Base-by-base conservation (phyloP, 2,797 vertebrate genomes). In the Pseudocheirus occidentalis region DNA sequence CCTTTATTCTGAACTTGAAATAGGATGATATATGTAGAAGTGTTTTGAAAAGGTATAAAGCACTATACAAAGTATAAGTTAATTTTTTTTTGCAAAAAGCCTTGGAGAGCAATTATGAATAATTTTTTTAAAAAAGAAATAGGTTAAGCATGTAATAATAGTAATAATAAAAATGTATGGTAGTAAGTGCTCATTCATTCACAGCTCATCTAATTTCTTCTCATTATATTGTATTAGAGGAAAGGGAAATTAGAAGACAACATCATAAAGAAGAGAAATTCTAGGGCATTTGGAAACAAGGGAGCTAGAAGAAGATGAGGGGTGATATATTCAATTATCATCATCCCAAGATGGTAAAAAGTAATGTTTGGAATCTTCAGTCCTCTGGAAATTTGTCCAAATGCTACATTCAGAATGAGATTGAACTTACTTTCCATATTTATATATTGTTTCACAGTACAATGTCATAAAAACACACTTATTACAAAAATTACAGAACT, bases 371-470 rank as follows among this genome's bases (percentile, higher is more conserved):
- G 12, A 91, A n/a, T 66, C 73, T 66, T 1, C 18, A 66, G 94
- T 10, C 59, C 93, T 58, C 28, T 53, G 54, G 81, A 90, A 96
- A 94, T 91, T 81, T 93, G 95, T 91, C 18, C 52, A 28, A 52
- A 95, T 28, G 27, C 59, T n/a, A 92, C 34, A 92, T 66, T 91
- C 34, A 55, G 40, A 90, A 55, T 34, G 9, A 92, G 34, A 89
- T 13, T n/a, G 16, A 66, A 55, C 12, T 10, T 52, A 54, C 34
- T 50, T 59, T 27, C 7, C 34, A 94, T 46, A 62, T 5, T 5
- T 3, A 92, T 2, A 93, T 3, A 0, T 90, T 58, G 58, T n/a
- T 94, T 95, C 53, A 52, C 27, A 52, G 31, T 40, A 31, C 0
- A 62, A 34, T 6, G 29, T 57, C 40, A 91, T 14, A 81, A 90